These are phyloP conservation scores for Oncorhynchus mykiss DNA, from an alignment of 2,113 vertebrate species.

Conservation along the genomic window DNA sequence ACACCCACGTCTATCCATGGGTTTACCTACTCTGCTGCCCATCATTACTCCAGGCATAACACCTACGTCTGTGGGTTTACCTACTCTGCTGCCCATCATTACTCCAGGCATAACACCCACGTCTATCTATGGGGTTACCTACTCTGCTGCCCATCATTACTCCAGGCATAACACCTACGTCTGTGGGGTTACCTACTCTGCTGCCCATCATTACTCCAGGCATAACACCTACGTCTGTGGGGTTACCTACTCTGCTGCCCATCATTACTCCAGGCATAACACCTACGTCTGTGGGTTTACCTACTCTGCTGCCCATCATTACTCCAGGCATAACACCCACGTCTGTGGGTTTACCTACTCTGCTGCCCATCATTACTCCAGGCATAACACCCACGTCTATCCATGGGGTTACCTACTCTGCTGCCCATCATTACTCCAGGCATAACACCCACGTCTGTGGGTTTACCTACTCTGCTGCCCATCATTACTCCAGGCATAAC, in stretches of 20 bases:
- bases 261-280: constrained; percentile 38
- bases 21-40: too few relatives aligned
- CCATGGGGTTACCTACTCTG: constrained; percentile 37
- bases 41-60: too few relatives aligned
- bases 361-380: constrained; percentile 19
- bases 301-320: constrained; percentile 30
- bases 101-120: too few relatives aligned
- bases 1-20: too few relatives aligned
- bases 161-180: constrained; percentile 57
- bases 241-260: constrained; percentile 29
- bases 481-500: constrained; percentile 38
- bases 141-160: constrained; percentile 11
- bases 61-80: too few relatives aligned
- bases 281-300: constrained; percentile 49
- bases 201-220: constrained; percentile 39
- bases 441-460: too few relatives aligned
- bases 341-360: too few relatives aligned
- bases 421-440: constrained; percentile 39
- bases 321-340: too few relatives aligned
- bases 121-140: not conserved
- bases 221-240: too few relatives aligned
- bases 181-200: constrained; percentile 37
- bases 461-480: constrained; percentile 29
- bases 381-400: constrained; percentile 54
- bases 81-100: too few relatives aligned